A percentile compares a stretch with the other conserved stretches of the same genome.
phyloP scores from a whole-genome alignment of 2,113 vertebrate genomes.

The Colinus virginianus region DNA sequence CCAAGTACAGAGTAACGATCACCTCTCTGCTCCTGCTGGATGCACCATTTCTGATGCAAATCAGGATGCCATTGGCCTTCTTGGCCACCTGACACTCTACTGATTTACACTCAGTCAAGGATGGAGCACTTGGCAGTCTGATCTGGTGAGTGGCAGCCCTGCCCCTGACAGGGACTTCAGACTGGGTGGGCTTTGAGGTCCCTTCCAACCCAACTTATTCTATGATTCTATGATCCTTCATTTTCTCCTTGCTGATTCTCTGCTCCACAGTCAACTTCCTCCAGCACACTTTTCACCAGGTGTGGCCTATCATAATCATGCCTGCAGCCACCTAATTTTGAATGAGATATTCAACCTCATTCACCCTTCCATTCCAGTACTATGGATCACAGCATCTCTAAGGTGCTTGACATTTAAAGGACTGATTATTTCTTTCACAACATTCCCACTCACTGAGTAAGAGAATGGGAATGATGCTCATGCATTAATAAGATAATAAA shows the following conservation, averaged over 20 bases:
- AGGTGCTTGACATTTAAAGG: neutral
- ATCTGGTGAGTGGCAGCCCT: no score
- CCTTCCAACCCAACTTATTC: no score
- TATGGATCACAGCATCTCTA: neutral
- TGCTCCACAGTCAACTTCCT: neutral
- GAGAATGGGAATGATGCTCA: neutral
- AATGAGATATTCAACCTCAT: neutral
- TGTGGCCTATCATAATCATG: neutral
- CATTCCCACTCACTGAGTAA: neutral
- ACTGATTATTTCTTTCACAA: neutral
- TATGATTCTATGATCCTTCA: neutral
- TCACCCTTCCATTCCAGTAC: neutral
- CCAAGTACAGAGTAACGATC: no score
- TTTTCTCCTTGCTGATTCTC: neutral
- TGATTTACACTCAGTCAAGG: no score
- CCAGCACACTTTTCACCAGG: neutral
- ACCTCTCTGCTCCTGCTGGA: no score
- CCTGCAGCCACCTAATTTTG: neutral
- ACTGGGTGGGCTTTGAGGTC: no score
- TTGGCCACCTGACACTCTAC: no score
- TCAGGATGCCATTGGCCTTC: no score
- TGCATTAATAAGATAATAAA: neutral
- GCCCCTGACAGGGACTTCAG: no score
- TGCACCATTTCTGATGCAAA: no score
- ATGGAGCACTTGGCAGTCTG: no score